Evolutionary conservation across 2,888 invertebrate genomes (phyloP).

Genomic region (Microdon myrmicae): DNA sequence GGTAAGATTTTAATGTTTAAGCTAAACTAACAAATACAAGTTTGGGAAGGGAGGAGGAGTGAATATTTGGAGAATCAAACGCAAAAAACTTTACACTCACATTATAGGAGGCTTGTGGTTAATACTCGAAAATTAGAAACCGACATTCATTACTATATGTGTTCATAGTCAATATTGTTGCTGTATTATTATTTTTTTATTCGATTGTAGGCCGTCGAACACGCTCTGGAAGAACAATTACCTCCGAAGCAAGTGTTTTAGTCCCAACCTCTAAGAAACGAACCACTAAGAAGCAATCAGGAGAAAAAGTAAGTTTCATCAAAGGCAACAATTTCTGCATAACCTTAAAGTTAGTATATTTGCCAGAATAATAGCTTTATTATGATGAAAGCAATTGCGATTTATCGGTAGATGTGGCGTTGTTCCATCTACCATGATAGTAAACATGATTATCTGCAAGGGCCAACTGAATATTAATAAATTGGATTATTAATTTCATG

Average conservation of each 20-base stretch:
- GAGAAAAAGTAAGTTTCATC: conserved; percentile 63
- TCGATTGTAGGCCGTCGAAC: conserved; percentile 69
- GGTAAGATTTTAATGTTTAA: conserved; percentile 56
- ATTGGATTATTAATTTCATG: background rate
- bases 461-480: conserved; percentile 64
- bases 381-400: conserved; percentile 63
- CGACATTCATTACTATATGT: no score
- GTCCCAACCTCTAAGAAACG: conserved; percentile 59
- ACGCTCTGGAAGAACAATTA: conserved; percentile 69
- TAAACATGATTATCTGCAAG: conserved; percentile 64
- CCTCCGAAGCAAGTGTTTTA: conserved; percentile 59
- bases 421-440: conserved; percentile 68
- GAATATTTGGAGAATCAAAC: background rate
- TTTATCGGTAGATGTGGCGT: conserved; percentile 64
- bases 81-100: background rate
- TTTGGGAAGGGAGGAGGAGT: conserved; percentile 14
- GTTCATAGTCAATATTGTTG: no score
- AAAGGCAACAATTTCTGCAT: conserved; percentile 5
- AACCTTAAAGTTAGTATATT: conserved; percentile 26
- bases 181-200: conserved; percentile 7
- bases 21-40: conserved; percentile 22
- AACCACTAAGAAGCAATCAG: conserved; percentile 59
- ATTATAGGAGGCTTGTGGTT: no score
- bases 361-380: conserved; percentile 1
- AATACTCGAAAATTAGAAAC: no score